Evolutionary conservation across 2,888 invertebrate species (phyloP).

Genomic region (Cecidostiba fungosa): DNA sequence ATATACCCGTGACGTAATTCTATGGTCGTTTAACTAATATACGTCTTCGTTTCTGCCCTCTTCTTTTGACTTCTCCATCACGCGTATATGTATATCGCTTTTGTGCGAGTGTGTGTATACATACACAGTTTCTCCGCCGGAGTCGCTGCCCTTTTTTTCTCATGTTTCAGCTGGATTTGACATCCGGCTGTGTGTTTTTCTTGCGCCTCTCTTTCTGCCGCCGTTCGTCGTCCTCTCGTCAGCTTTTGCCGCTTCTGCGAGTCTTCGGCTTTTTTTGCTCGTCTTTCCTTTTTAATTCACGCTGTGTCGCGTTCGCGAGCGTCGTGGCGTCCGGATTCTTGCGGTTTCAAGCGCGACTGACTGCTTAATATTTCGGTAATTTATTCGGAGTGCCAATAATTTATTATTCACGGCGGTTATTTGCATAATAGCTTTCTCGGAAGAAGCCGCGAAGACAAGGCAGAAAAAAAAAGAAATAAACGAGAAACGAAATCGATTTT

Average conservation of each 20-base stretch:
- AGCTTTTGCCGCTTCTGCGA: background rate
- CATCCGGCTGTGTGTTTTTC: background rate
- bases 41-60: slow-evolving; percentile 69
- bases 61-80: slow-evolving; percentile 44
- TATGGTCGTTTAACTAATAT: slow-evolving; percentile 26
- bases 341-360: slow-evolving; percentile 14
- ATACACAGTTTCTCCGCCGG: background rate
- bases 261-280: slow-evolving; percentile 18
- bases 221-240: background rate
- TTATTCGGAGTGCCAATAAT: slow-evolving; percentile 31
- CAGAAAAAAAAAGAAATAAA: background rate
- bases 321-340: background rate
- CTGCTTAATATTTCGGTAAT: slow-evolving; percentile 14
- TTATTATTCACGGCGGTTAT: slow-evolving; percentile 42
- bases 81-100: background rate
- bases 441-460: background rate
- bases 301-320: slow-evolving; percentile 52
- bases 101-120: background rate
- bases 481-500: slow-evolving; percentile 28
- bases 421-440: slow-evolving; percentile 53
- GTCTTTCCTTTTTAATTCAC: slow-evolving; percentile 55
- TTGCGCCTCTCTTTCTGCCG: background rate
- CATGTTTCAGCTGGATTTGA: background rate
- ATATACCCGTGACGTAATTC: slow-evolving; percentile 74
- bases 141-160: slow-evolving; percentile 2